A percentile compares a stretch with the other conserved stretches of the same genome.
Evolutionary conservation across 2,797 vertebrate species (phyloP).

Genomic region (Mormyrops attenuatus): DNA sequence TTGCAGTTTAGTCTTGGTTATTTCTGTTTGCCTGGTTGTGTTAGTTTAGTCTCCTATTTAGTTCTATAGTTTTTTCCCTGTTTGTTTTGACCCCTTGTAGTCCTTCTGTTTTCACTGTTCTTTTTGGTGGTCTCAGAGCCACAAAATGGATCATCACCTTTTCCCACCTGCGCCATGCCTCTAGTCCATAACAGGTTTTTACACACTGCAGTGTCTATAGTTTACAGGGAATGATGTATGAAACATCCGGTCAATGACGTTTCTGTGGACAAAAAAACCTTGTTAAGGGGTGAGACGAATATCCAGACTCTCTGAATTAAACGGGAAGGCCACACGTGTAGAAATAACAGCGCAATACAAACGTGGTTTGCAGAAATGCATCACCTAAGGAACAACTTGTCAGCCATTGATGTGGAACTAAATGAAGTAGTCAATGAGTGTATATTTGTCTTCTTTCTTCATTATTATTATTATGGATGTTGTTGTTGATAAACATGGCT

Average conservation of each 20-base stretch:
- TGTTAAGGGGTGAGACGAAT: neutral
- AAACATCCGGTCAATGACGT: neutral
- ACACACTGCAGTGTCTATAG: neutral
- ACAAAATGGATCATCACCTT: neutral
- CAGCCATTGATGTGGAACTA: neutral
- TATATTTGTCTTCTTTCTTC: neutral
- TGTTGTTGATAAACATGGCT: neutral
- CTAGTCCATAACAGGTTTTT: neutral
- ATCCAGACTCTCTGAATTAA: neutral
- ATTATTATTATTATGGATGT: neutral
- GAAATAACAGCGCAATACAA: neutral
- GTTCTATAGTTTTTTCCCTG: neutral
- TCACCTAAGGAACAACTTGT: neutral
- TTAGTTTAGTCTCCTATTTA: neutral
- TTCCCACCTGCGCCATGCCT: neutral
- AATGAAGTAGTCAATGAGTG: neutral
- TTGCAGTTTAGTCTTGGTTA: too few relatives aligned
- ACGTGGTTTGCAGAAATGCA: neutral
- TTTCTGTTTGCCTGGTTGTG: neutral
- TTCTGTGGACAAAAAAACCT: neutral
- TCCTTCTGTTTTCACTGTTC: neutral
- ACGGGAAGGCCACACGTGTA: neutral
- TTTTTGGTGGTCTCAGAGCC: too few relatives aligned
- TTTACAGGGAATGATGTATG: neutral
- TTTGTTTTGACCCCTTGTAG: neutral